Base-by-base conservation (phyloP, 37 sponge, comb jelly and placozoan genomes). In the Tethya wilhelma region DNA sequence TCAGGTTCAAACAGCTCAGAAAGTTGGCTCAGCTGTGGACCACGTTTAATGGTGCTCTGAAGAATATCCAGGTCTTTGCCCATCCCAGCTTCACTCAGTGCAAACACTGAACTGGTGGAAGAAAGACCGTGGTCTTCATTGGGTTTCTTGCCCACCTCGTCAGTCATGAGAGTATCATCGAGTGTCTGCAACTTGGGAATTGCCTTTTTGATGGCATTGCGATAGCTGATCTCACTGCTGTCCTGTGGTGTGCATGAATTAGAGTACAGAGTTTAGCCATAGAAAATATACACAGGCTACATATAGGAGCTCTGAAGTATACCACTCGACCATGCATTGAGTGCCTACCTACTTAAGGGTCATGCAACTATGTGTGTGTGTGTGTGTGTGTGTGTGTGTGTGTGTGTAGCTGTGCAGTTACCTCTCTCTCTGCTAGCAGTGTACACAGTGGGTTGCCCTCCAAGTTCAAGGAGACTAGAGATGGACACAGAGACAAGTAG, bases 401-500 rank as follows among this genome's bases (percentile, higher is more conserved):
- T n/a, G n/a, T n/a, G n/a, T n/a, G n/a, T n/a, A n/a, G n/a, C n/a
- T n/a, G n/a, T n/a, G n/a, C n/a, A n/a, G n/a, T 1, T 17, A 81
- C 82, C 82, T 57, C 38, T 26, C 46, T 22, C 20, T 37, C 59
- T 36, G 80, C 72, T 2, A 88, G 55, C 2, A 7, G 28, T 12
- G 44, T 41, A 38, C 76, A 71, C 33, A 92, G 20, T 7, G 93
- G 93, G 77, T 92, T 92, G 25, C 93, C 93, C 31, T 78, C 75
- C 53, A 92, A 65, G 23, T 85, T 87, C 28, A 92, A 82, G 12
- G 78, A 44, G 2, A 39, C 29, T 34, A 92, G 60, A 0, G 59
- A n/a, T 9, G 79, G 63, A 39, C 93, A 92, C 32, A 92, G 89
- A 23, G 75, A 31, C 23, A 92, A 71, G 55, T 81, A 92, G 6